Percentiles rank a stretch among this genome's conserved stretches.
Conservation (phyloP, 2,888 invertebrate genomes). For the Heliconius ismenius region DNA sequence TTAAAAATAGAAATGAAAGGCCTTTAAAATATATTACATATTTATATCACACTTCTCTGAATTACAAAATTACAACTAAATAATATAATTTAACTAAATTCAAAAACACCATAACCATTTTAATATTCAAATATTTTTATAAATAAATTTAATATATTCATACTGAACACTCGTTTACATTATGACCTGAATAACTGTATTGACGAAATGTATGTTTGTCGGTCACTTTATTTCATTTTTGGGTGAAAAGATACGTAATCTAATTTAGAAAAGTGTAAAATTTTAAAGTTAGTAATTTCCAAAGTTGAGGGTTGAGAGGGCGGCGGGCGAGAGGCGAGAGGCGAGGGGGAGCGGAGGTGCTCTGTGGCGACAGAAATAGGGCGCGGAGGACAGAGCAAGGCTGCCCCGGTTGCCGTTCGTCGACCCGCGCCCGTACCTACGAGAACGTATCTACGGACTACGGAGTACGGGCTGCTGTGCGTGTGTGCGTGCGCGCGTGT, state of each 20-base stretch:
- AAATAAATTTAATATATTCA: constrained; percentile 8
- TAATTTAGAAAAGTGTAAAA: constrained; percentile 43
- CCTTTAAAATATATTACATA: background rate
- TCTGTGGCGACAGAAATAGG: constrained; percentile 80
- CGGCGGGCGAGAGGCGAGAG: constrained; percentile 49
- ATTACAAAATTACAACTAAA: background rate
- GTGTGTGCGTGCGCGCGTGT: constrained; percentile 16
- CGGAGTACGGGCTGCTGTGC: background rate
- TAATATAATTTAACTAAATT: background rate
- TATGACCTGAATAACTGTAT: constrained; percentile 22
- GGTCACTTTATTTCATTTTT: constrained; percentile 44
- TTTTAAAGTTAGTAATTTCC: constrained; percentile 59
- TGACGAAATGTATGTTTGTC: constrained; percentile 18
- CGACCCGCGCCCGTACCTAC: constrained; percentile 70
- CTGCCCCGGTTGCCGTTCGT: constrained; percentile 78
- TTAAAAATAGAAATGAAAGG: background rate
- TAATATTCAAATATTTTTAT: background rate
- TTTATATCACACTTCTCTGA: background rate
- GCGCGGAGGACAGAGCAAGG: constrained; percentile 82
- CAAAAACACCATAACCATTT: background rate
- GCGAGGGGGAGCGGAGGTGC: constrained; percentile 53
- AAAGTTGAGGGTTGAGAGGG: constrained; percentile 59
- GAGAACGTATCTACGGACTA: constrained; percentile 50
- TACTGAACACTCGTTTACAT: constrained; percentile 7
- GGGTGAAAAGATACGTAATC: constrained; percentile 46